A percentile compares a stretch with the other conserved stretches of the same genome.
These are phyloP conservation scores for Rhadinocentrus ornatus DNA, from an alignment of 2,797 vertebrate species.

Conservation along the genomic window DNA sequence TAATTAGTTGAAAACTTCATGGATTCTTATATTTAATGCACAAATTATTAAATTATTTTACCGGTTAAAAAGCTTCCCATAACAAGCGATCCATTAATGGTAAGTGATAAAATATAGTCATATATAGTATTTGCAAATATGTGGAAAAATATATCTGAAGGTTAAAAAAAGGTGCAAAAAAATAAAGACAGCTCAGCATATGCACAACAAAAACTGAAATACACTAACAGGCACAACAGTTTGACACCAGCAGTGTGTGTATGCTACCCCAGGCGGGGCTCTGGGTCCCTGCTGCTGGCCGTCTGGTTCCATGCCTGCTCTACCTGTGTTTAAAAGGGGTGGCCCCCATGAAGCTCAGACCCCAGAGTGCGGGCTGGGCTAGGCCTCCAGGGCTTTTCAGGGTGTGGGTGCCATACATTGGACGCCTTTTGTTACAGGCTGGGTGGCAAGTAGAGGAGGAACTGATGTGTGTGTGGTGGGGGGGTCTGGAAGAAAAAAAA, in stretches of 20 bases:
- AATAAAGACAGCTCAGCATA: slow-evolving; percentile 19
- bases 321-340: slow-evolving; percentile 84
- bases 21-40: neutral
- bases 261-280: slow-evolving; percentile 62
- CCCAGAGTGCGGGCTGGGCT: slow-evolving; percentile 67
- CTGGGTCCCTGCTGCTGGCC: slow-evolving; percentile 76
- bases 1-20: neutral
- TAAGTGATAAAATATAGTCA: neutral
- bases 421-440: slow-evolving; percentile 90
- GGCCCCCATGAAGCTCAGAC: slow-evolving; percentile 60
- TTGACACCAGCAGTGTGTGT: slow-evolving; percentile 71
- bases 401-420: slow-evolving; percentile 83
- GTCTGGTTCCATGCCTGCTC: slow-evolving; percentile 80
- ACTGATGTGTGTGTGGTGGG: slow-evolving; percentile 64
- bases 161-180: slow-evolving; percentile 28
- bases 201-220: slow-evolving; percentile 37
- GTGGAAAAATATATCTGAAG: neutral
- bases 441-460: slow-evolving; percentile 77
- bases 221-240: slow-evolving; percentile 61
- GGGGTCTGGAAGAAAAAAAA: slow-evolving; percentile 42
- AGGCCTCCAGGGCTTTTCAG: slow-evolving; percentile 80
- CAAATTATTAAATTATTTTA: neutral
- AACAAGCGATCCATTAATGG: neutral
- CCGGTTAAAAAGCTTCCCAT: neutral
- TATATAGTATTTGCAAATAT: neutral